Evolutionary conservation across 2,113 vertebrate genomes (phyloP), one percentile per base, ranked within the genome.

Genomic region (Acinonyx jubatus): DNA sequence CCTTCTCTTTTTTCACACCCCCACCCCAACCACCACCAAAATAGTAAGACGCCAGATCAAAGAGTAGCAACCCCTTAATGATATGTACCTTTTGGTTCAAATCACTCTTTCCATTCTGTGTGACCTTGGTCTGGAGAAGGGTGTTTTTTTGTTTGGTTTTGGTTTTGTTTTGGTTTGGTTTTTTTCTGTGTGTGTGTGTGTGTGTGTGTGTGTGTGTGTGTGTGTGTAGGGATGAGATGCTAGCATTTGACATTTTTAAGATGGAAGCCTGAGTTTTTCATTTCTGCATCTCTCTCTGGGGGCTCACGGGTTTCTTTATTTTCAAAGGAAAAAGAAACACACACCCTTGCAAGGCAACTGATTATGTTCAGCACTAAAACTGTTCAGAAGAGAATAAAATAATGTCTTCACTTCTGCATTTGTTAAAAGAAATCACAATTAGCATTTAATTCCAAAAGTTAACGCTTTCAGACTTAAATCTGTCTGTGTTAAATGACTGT

Each of bases 401-500:
- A 38, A 96, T 94, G 97, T 96, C 81, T 96, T 96, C 93, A 81
- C 93, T 90, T 73, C 33, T 98, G 90, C 97, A 88, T 97, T 97
- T 94, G 85, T 91, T 91, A 91, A 96, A 96, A 80, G 79, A 96
- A 94, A 50, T 84, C 95, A 89, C 91, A 91, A 97, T 93, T 73
- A 90, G 29, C 96, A 7, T 92, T 89, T 68, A 81, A 87, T 91
- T 65, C 83, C 96, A 76, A 97, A 97, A 98, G 87, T 73, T 91
- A 98, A 97, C 3, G 79, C 98, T 93, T 98, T 19, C 94, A 41
- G 79, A 96, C 97, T 97, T 97, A 7, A 96, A 94, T 89, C 96
- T 95, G 93, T 57, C 85, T 92, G 95, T 91, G 94, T 97, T 92
- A 96, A 95, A 79, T 94, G 96, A 97, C 89, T 97, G 97, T 97